These are phyloP conservation scores for Panzeria rudis DNA, from an alignment of 2,888 invertebrate genomes.

Conservation along the genomic window DNA sequence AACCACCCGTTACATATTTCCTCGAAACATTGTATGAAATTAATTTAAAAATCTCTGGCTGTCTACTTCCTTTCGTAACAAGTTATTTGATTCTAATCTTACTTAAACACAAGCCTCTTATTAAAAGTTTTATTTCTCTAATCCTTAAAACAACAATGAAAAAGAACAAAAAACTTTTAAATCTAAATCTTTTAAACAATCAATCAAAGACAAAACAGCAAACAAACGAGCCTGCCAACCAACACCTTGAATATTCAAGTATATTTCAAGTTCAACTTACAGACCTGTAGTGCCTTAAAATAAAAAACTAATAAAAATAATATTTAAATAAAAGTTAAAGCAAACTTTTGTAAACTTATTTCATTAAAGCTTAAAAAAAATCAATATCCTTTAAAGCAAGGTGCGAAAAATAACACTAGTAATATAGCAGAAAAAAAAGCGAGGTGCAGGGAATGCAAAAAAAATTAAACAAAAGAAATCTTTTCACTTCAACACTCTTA, in stretches of 20 bases:
- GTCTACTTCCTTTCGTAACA: not conserved
- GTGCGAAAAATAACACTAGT: not conserved
- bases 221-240: not conserved
- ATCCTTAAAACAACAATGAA: constrained; percentile 13
- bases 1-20: not conserved
- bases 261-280: not conserved
- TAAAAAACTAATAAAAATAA: not conserved
- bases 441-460: not conserved
- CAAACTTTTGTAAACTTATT: not conserved
- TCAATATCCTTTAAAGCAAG: not conserved
- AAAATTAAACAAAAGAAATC: constrained; percentile 25
- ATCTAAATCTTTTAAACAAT: constrained; percentile 32
- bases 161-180: not conserved
- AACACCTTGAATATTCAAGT: not conserved
- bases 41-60: not conserved
- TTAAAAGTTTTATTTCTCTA: not conserved
- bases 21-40: not conserved
- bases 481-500: constrained; percentile 63
- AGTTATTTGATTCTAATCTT: constrained; percentile 33
- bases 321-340: not conserved
- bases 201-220: constrained; percentile 26
- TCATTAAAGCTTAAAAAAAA: not conserved
- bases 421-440: not conserved
- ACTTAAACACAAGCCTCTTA: constrained; percentile 24
- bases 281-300: not conserved